Base-by-base conservation (phyloP, 1,140 invertebrate genomes). In the Bombus affinis region DNA sequence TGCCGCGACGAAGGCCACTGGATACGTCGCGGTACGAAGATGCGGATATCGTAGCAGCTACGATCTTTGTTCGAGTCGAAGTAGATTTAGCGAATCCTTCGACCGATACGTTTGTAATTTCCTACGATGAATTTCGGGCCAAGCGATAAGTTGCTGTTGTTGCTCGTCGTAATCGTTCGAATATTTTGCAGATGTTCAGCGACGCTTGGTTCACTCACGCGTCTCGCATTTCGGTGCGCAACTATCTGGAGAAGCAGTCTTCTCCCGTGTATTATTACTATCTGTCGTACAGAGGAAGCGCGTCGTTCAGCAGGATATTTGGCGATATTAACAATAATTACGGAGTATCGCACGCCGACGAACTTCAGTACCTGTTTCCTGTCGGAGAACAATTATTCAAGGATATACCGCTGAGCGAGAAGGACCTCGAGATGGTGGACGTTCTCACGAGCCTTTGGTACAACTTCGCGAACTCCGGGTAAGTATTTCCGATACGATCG, bases 321-420 rank as follows among this genome's bases (percentile, higher is more conserved):
- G 97, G 97, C 0, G 97, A 96, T 81, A 91, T 93, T 3, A 90
- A 93, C 25, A 95, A 94, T 25, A 95, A 97, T 91, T 97, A 97
- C 86, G 97, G 97, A 44, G 96, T 97, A 1, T 97, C 96, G 73
- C 97, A 97, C 92, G 97, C 97, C 2, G 97, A 98, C 87, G 97
- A 97, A 78, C 93, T 97, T 35, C 97, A 97, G 90, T 97, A 97
- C 92, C 90, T 97, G 2, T 98, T 98, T 87, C 97, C 97, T 0
- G 96, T 97, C 53, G 95, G 94, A 0, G 95, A 96, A 79, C 95
- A 95, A 79, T 90, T 97, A 5, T 97, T 96, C 83, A 93, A 95
- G 3, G 94, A 96, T 70, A 93, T 91, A 2, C 87, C 91, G 25
- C 91, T 96, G 10, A 96, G 91, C 12, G 88, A 94, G 22, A 90